Base-by-base conservation (phyloP, 2,888 invertebrate species). In the Apodemia mormo region DNA sequence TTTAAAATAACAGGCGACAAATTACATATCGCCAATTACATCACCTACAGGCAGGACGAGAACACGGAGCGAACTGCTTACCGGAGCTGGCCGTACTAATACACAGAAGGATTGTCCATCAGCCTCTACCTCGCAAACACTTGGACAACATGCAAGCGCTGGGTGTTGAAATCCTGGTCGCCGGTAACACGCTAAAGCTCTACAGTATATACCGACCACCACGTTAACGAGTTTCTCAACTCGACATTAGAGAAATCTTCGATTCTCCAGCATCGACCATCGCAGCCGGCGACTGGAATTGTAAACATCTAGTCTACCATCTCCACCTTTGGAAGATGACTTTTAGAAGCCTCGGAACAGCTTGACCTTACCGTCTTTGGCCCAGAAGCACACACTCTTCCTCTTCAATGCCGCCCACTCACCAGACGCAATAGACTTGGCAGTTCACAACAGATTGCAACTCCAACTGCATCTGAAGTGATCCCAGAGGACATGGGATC, bases 211-310 rank as follows among this genome's bases (percentile, higher is more conserved):
- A 43, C 9, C 43, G 33, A 12, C 37, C 30, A 2, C 65, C 65
- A 1, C 3, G 4, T 1, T 3, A 12, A 3, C 5, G 1, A 0
- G 14, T 30, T 3, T 33, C 14, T 7, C 2, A 33, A 9, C 8
- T 7, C 1, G 65, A 65, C 7, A 33, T 65, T 6, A 4, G 8
- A 10, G 33, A n/a, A 8, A 33, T 65, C 65, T 14, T 65, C 9
- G 10, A 43, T 1, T 43, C 43, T 9, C 8, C 7, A 0, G 2
- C 43, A 43, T 9, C 40, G 3, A 37, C 52, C 0, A 10, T 12
- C 4, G 65, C 65, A 10, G 65, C 65, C 65, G 65, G 65, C n/a
- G 65, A 65, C 40, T 65, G 65, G 65, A 65, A 40, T 33, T 14
- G n/a, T 7, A 33, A 65, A 10, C 40, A 65, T 7, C 65, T n/a